These are phyloP conservation scores for Pluvianellus socialis DNA, from an alignment of 2,113 vertebrate genomes.

Conservation along the genomic window DNA sequence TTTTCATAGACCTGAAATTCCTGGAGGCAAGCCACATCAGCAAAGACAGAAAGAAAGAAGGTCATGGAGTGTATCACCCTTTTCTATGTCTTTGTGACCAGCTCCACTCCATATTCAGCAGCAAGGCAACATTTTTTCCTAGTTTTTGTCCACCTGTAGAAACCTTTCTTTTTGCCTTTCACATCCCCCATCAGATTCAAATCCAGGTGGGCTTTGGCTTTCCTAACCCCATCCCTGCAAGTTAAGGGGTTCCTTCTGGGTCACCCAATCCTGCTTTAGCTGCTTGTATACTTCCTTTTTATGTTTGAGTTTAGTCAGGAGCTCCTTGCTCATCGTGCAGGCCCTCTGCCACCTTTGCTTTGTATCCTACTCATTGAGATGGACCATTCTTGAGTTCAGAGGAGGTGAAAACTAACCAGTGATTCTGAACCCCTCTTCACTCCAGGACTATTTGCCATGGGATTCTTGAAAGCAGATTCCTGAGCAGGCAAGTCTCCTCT, in stretches of 20 bases:
- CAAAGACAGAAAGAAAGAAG: background rate
- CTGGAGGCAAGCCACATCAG: background rate
- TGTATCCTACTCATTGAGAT: background rate
- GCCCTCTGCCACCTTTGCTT: background rate
- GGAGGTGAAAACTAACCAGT: background rate
- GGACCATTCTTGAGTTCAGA: background rate
- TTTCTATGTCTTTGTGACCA: background rate
- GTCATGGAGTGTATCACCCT: background rate
- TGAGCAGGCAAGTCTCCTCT: background rate
- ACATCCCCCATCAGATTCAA: background rate
- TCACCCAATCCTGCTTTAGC: background rate
- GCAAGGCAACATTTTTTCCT: background rate
- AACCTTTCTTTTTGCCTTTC: background rate
- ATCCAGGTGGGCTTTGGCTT: background rate
- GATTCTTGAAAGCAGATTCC: background rate
- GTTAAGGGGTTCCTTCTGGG: background rate
- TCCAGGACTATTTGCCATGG: background rate
- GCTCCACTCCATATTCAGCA: background rate
- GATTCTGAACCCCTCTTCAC: background rate
- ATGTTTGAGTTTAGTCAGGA: background rate
- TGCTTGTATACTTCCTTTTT: background rate
- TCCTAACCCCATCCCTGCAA: background rate
- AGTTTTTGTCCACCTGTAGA: background rate
- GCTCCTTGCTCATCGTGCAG: background rate
- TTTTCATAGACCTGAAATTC: background rate